Evolutionary conservation across 2,113 vertebrate genomes (phyloP), one percentile per base, ranked within the genome.

Genomic region (Protobothrops flavoviridis): DNA sequence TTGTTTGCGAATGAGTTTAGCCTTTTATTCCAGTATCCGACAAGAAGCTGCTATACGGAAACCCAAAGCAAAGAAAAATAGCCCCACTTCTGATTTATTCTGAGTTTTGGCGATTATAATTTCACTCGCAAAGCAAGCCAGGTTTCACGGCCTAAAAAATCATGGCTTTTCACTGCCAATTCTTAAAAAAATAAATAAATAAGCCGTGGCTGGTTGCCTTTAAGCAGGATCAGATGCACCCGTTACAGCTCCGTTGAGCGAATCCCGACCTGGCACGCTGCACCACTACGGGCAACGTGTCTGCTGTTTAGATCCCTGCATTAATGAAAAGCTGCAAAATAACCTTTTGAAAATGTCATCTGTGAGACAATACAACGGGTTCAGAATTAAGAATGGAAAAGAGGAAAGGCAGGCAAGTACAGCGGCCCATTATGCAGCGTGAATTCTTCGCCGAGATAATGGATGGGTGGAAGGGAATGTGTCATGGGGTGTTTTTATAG

Each of bases 281-380:
- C 4, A 20, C 26, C 0, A 56, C 23, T 4, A 8, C 20, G 29
- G 50, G 26, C 29, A 21, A 12, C 2, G 45, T 43, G 1, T 24
- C n/a, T 56, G 52, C 8, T 20, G 87, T 52, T 29, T 24, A 33
- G 69, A 59, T 23, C 52, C 21, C 5, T 10, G 24, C 56, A 21
- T 43, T 85, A 52, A 90, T 90, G 88, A 26, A 92, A 92, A 39
- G 86, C 88, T 50, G 53, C 64, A 1, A 52, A n/a, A 26, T 93
- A 93, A 74, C 94, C 93, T 96, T 94, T 97, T 94, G 93, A 93
- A 92, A 87, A 96, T 96, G n/a, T 43, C 92, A 93, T 57, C 23
- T 50, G 61, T 23, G 93, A 92, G 86, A 95, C 21, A 57, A 86
- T 26, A 23, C 13, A 95, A 91, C 93, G 4, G 91, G 94, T 52